Evolutionary conservation across 2,888 invertebrate species (phyloP), one percentile per base, ranked within the genome.

Genomic region (Euplexia lucipara): DNA sequence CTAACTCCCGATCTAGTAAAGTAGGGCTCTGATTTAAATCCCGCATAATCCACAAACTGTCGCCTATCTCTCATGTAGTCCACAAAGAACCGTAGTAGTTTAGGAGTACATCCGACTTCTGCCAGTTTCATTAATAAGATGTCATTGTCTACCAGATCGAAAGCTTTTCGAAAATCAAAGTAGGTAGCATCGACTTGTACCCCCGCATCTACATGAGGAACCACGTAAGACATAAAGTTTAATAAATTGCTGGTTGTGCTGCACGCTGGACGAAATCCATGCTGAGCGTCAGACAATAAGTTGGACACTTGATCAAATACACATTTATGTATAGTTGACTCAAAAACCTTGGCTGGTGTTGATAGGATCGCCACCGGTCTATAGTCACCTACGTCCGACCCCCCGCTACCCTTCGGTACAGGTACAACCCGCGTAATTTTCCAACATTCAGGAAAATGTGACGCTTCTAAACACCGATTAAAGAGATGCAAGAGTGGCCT

Each of bases 161-260:
- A 67, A 10, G 56, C 61, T 61, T 61, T 67, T 61, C 41, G 57
- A 2, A 18, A 67, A 7, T 67, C 61, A 14, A 61, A 57, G 18
- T 56, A 63, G 8, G 54, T 63, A 34, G 51, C 34, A 26, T 62
- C 53, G 22, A 12, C 20, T n/a, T 68, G 58, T 3, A 18, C 60
- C 35, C 64, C 69, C 42, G 49, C 32, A 10, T 70, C 60, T 6
- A 60, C 64, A 26, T 8, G 47, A 5, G 56, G 52, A 3, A 61
- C 12, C 9, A 57, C 14, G 2, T 59, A 3, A 34, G 51, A 12
- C 52, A 61, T 61, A 30, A 57, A 47, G 16, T n/a, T 41, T 7
- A 67, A 14, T 7, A 67, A 45, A 16, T 67, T 67, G n/a, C 59
- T 60, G n/a, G 56, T 51, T n/a, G 67, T 67, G 18, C 57, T 61